Percentiles rank a stretch among this genome's conserved stretches.
phyloP scores from a whole-genome alignment of 2,113 vertebrate species.

The Lichenostomus cassidix region DNA sequence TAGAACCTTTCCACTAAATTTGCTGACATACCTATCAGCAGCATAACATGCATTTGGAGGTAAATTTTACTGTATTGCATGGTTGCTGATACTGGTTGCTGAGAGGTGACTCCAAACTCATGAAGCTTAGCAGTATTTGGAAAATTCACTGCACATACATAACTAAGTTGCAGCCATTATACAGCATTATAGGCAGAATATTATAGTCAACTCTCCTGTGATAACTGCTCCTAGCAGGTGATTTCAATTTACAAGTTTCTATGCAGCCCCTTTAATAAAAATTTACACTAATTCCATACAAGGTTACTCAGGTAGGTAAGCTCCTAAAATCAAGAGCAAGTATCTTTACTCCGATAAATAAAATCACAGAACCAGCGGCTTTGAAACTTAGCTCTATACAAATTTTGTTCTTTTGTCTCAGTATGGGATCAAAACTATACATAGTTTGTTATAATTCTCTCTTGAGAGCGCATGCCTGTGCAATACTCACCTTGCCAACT shows the following conservation, averaged over 20 bases:
- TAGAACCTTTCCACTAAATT: neutral
- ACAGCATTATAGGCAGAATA: neutral
- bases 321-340: neutral
- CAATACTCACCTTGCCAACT: conserved; percentile 70
- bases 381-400: neutral
- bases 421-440: neutral
- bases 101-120: neutral
- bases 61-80: neutral
- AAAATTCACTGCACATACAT: neutral
- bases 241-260: neutral
- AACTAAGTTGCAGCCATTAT: neutral
- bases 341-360: neutral
- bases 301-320: neutral
- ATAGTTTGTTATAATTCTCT: neutral
- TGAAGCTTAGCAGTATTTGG: neutral
- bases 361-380: neutral
- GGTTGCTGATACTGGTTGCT: neutral
- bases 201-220: neutral
- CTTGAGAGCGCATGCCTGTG: neutral
- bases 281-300: neutral
- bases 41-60: neutral
- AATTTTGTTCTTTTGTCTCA: neutral
- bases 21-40: neutral
- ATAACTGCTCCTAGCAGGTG: neutral
- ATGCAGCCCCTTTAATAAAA: neutral